Conservation (phyloP, 2,888 invertebrate species). For the Patella caerulea region DNA sequence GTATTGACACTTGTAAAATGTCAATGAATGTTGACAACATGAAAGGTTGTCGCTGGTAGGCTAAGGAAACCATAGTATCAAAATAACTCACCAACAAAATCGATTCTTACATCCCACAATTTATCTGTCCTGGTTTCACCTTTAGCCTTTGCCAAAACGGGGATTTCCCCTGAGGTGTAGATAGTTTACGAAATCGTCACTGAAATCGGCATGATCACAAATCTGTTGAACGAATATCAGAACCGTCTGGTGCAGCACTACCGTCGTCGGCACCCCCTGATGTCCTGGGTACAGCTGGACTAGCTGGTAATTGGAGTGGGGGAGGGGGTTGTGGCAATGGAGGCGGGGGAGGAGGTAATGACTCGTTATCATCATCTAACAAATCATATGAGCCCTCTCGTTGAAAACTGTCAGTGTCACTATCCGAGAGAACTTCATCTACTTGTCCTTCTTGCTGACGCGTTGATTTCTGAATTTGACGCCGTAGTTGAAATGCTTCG, state of each 20-base stretch:
- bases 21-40: too few relatives aligned
- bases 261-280: not conserved
- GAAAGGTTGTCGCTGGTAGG: too few relatives aligned
- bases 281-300: not conserved
- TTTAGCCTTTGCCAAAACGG: too few relatives aligned
- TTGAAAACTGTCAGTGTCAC: slow-evolving; percentile 46
- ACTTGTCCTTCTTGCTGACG: slow-evolving; percentile 33
- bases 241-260: slow-evolving; percentile 15
- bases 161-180: too few relatives aligned
- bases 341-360: slow-evolving; percentile 22
- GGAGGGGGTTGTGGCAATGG: slow-evolving; percentile 28
- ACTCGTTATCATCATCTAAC: slow-evolving; percentile 34
- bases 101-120: too few relatives aligned
- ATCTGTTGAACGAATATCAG: slow-evolving; percentile 13
- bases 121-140: too few relatives aligned
- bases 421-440: slow-evolving; percentile 36
- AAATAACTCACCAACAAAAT: too few relatives aligned
- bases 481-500: slow-evolving; percentile 1
- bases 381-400: slow-evolving; percentile 50
- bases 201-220: not conserved
- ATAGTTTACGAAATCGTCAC: too few relatives aligned
- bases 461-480: not conserved
- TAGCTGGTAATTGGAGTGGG: slow-evolving; percentile 10
- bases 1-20: too few relatives aligned
- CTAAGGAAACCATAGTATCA: too few relatives aligned